phyloP scores from a whole-genome alignment of 2,797 vertebrate species.

The Clarias pachynema region DNA sequence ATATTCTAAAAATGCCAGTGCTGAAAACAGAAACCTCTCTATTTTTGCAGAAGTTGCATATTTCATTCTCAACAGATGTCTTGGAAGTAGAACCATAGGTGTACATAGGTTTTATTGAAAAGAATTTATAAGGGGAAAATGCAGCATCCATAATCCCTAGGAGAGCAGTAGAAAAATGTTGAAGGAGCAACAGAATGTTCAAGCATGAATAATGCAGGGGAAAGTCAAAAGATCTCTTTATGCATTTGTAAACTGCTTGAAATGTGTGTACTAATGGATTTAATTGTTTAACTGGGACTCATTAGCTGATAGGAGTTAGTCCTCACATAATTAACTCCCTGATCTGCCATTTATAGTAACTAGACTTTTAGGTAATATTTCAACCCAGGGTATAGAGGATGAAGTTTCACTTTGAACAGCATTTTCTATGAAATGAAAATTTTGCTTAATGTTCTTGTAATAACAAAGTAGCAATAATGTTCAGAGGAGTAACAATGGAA shows the following conservation, averaged over 20 bases:
- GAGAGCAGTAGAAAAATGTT: background rate
- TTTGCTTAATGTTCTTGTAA: background rate
- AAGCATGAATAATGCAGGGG: background rate
- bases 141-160: background rate
- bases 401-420: background rate
- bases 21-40: constrained; percentile 4
- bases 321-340: background rate
- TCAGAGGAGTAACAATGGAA: background rate
- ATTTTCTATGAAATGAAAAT: background rate
- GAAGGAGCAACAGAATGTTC: background rate
- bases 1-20: constrained; percentile 37
- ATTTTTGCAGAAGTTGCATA: constrained; percentile 25
- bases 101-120: constrained; percentile 1
- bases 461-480: no score
- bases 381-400: background rate
- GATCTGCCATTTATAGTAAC: background rate
- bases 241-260: background rate
- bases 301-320: background rate
- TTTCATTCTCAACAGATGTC: constrained; percentile 21
- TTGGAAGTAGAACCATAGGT: background rate
- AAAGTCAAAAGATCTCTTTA: background rate
- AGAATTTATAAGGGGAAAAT: constrained; percentile 8
- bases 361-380: constrained; percentile 5
- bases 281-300: constrained; percentile 4
- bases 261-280: background rate